Evolutionary conservation across 2,113 vertebrate species (phyloP), one percentile per base, ranked within the genome.

Genomic region (Sinosuthora webbiana): DNA sequence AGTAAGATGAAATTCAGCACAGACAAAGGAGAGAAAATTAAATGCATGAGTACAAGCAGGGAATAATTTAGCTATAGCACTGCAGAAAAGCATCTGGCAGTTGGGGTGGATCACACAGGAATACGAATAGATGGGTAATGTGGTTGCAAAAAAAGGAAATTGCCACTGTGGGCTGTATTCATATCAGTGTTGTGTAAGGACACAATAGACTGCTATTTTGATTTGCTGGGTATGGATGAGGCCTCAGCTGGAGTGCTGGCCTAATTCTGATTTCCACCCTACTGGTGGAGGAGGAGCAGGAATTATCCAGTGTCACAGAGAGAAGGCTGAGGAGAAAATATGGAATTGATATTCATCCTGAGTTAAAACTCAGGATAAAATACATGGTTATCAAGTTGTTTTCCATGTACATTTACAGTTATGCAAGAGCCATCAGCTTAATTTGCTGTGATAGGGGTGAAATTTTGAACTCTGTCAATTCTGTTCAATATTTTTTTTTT

Each of bases 31-130:
- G 27, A 80, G 80, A 90, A 92, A 94, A 95, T 90, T 3, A 90
- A 94, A 92, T 81, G 47, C 33, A 35, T 3, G 2, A 71, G 39
- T 81, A 81, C 60, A 91, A 92, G 60, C 52, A 89, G 73, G 59
- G 90, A 92, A 74, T 92, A 90, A 97, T 96, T 85, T 86, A 96
- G 59, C 82, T 69, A 13, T 15, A 94, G 86, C 60, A 78, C 39
- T 89, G 83, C 68, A 83, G 79, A 90, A 94, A 89, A 90, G 71
- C 86, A 93, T 94, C 86, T 95, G 93, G 89, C 5, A 1, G 42
- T 55, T 78, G 88, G 55, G 33, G 50, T 74, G 50, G 59, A 74
- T 89, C 56, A 70, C 44, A 73, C 13, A 53, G 74, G 78, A 75
- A 52, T 82, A 59, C 33, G 31, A 94, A 93, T 93, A 73, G 76